phyloP scores from a whole-genome alignment of 2,888 invertebrate species.

The Lasioglossum morio region DNA sequence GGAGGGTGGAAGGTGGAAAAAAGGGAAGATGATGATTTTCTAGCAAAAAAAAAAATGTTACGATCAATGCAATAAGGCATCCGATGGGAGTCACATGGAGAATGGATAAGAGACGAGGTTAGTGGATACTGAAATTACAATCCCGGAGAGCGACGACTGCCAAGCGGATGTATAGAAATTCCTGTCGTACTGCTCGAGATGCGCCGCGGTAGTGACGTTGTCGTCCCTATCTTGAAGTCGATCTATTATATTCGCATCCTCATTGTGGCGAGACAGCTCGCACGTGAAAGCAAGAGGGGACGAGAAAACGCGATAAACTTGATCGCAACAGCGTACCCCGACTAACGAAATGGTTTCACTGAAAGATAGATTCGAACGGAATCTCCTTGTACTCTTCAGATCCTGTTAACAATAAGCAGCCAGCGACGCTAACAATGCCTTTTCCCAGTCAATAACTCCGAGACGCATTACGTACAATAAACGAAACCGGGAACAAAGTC shows the following conservation, averaged over 20 bases:
- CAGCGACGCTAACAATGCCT: constrained; percentile 42
- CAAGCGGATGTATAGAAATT: constrained; percentile 54
- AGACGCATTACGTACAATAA: constrained; percentile 34
- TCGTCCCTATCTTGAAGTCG: constrained; percentile 53
- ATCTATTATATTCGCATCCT: constrained; percentile 58
- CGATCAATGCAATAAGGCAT: constrained; percentile 39
- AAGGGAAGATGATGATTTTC: constrained; percentile 38
- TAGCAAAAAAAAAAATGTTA: constrained; percentile 26
- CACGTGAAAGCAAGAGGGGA: constrained; percentile 25
- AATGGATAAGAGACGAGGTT: constrained; percentile 40
- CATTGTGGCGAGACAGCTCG: constrained; percentile 46
- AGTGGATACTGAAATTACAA: constrained; percentile 61
- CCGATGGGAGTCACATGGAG: background rate
- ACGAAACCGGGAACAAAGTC: constrained; percentile 38
- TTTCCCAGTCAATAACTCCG: constrained; percentile 37
- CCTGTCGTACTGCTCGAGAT: constrained; percentile 46
- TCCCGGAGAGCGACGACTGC: constrained; percentile 42
- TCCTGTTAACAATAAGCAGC: constrained; percentile 48
- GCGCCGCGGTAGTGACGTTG: constrained; percentile 24
- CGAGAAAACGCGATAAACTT: constrained; percentile 47
- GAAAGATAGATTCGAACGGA: constrained; percentile 19
- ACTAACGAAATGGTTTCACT: constrained; percentile 55
- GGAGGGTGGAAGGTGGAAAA: background rate
- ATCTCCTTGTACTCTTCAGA: constrained; percentile 27
- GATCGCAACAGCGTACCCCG: constrained; percentile 22